Base-by-base conservation (phyloP, 2,888 invertebrate genomes). In the Chrysotoxum bicinctum region DNA sequence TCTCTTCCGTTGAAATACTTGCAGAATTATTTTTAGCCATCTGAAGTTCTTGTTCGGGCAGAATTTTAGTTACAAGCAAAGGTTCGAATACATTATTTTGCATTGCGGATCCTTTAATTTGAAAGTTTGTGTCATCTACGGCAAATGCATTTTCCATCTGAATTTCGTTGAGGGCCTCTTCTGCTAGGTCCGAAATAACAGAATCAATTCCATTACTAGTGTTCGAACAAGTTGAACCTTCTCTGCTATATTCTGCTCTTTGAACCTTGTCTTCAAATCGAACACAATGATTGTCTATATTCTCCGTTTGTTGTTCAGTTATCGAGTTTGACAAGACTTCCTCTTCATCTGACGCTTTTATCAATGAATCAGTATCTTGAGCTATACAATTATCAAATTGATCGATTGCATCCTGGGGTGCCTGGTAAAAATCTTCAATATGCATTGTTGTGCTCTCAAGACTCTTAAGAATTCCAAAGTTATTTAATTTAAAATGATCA, bases 141-240 rank as follows among this genome's bases (percentile, higher is more conserved):
- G 8, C 54, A 3, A 54, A 2, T 7, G 32, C n/a, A 21, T 89
- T 89, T 70, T 91, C 91, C 74, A 89, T 68, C 82, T 90, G 89
- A 7, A 91, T 87, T 82, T 91, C 90, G 35, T 88, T 88, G 0
- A 91, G 72, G 0, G 90, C 90, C 60, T 91, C 91, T 60, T 90
- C 91, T 2, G 91, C 90, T 66, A 91, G 77, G 76, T 91, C 91
- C 0, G 91, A 91, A 64, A 90, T 90, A 4, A 90, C 90, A 1
- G 91, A 92, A 14, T 91, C 91, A 6, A 90, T 89, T 37, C 89
- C 91, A 84, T 90, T 89, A 72, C 91, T 91, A 0, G 90, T 91
- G 64, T 91, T 91, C 6, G 92, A 91, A 23, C 89, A 90, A 9
- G 75, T 88, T 1, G 91, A 91, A 5, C 78, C 78, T 52, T 89